Evolutionary conservation across 2,797 vertebrate genomes (phyloP).

Genomic region (Pipistrellus nathusii): DNA sequence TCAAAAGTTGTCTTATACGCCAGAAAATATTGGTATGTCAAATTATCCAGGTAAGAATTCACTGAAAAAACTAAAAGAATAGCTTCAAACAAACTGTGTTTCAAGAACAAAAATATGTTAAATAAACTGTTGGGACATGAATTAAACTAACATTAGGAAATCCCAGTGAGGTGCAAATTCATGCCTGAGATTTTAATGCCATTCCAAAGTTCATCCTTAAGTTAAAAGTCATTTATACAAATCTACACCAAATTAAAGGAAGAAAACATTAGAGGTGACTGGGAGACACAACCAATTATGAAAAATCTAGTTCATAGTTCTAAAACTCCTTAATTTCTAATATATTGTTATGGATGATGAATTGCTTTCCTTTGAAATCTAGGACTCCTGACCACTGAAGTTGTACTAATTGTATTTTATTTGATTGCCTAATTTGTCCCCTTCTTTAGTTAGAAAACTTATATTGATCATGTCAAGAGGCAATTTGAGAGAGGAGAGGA

Average conservation of each 20-base stretch:
- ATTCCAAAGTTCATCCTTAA: slow-evolving; percentile 61
- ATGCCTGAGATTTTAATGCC: slow-evolving; percentile 66
- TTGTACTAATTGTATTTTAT: background rate
- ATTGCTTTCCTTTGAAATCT: background rate
- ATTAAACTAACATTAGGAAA: slow-evolving; percentile 65
- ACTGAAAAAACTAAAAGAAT: slow-evolving; percentile 78
- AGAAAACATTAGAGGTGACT: slow-evolving; percentile 36
- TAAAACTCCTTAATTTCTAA: slow-evolving; percentile 22
- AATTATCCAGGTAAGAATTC: slow-evolving; percentile 81
- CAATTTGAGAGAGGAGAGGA: background rate
- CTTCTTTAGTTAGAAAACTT: background rate
- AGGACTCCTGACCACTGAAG: background rate
- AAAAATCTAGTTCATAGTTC: slow-evolving; percentile 33
- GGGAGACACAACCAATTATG: background rate
- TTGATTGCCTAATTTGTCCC: background rate
- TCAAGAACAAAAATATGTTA: slow-evolving; percentile 82
- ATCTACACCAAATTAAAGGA: slow-evolving; percentile 32
- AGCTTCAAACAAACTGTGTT: slow-evolving; percentile 82
- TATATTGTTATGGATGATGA: background rate
- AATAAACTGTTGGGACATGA: slow-evolving; percentile 80
- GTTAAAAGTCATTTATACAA: slow-evolving; percentile 67
- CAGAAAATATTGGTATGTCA: slow-evolving; percentile 68
- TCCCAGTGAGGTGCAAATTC: slow-evolving; percentile 67
- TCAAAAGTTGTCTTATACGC: too few species aligned
- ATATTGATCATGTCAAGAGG: background rate